Evolutionary conservation across 2,113 vertebrate genomes (phyloP), one percentile per base, ranked within the genome.

Genomic region (Tragulus kanchil): DNA sequence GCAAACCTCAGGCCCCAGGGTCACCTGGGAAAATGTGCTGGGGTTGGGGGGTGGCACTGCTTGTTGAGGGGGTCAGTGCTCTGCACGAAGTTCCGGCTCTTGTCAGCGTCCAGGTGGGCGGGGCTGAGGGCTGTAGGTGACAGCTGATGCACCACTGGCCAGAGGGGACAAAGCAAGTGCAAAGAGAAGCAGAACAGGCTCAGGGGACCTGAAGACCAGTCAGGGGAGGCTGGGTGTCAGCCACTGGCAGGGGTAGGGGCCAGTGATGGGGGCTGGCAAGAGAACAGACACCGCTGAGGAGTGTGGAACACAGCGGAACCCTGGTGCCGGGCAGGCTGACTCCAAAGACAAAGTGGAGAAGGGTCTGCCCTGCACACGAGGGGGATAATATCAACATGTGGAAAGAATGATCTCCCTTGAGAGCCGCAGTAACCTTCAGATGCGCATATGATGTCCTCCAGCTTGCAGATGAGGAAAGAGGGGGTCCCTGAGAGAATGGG

Each of bases 271-370:
- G 0, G 31, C 61, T 21, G 25, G 9, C 64, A 0, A 0, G 16
- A 16, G 7, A 8, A 36, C 7, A 21, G 13, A 6, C 19, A n/a
- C 50, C 7, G 12, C 65, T 26, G 26, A 11, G 56, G 36, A 11
- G 1, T 4, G 50, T 0, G 0, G 26, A 19, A 67, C 14, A 45
- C 0, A 2, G 28, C 28, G 15, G 19, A 25, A 42, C 3, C 0
- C 5, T 52, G 0, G 3, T 21, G 31, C 5, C 25, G 62, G 58
- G 73, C 48, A 83, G 69, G 36, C 71, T 17, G 17, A 58, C 42
- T 10, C 86, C 50, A 75, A 36, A 36, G 75, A 31, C 52, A 78
- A 75, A 14, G 36, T 28, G 52, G 85, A 54, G 6, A 59, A 25
- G 12, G 23, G 36, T 54, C 36, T 48, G 48, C 56, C 62, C 81